Evolutionary conservation across 2,888 invertebrate species (phyloP).

Genomic region (Oscheius myriophilus): DNA sequence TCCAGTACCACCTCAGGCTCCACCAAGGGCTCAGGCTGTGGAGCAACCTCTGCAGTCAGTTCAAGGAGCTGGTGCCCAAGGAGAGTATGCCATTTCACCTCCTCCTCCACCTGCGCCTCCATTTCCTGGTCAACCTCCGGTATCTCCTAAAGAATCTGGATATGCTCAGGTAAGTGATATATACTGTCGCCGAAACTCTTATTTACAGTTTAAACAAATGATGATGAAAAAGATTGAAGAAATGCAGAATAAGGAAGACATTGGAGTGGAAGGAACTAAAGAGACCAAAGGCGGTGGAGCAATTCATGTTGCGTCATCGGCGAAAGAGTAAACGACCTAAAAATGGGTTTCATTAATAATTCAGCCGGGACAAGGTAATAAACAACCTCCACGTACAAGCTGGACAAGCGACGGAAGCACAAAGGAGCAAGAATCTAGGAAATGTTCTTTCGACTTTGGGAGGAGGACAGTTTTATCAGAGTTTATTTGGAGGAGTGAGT

Average conservation of each 20-base stretch:
- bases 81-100: no score
- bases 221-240: background rate
- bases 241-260: background rate
- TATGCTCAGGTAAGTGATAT: background rate
- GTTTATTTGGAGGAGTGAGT: constrained; percentile 44
- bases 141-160: background rate
- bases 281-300: background rate
- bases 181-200: no score
- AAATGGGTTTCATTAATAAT: no score
- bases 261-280: no score
- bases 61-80: no score
- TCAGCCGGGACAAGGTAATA: background rate
- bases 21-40: background rate
- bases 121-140: no score
- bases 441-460: constrained; percentile 46
- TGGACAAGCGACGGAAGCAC: background rate
- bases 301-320: background rate
- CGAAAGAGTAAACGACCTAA: no score
- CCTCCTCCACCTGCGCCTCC: no score
- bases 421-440: constrained; percentile 20
- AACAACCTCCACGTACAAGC: background rate
- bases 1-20: constrained; percentile 7
- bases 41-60: no score
- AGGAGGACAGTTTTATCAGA: constrained; percentile 53
- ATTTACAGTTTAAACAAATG: background rate